These are phyloP conservation scores for Turritopsis dohrnii DNA, from an alignment of 30 jellyfish, hydroid and myxozoan species.

Conservation along the genomic window DNA sequence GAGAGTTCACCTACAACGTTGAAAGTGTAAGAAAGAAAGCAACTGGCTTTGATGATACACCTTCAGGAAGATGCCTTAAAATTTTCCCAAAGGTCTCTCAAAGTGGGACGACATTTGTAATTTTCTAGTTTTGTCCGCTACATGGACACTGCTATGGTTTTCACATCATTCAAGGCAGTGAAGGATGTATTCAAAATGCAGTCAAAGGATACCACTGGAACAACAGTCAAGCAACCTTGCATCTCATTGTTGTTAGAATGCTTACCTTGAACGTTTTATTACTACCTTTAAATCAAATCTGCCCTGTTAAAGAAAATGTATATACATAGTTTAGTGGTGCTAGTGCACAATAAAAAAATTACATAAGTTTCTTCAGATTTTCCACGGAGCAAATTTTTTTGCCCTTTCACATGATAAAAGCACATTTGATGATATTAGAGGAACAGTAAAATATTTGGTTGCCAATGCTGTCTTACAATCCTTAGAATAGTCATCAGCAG, in stretches of 20 bases:
- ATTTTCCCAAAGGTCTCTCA: no score
- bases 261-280: no score
- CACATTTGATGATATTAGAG: conserved; percentile 51
- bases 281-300: conserved; percentile 21
- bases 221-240: conserved; percentile 50
- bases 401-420: conserved; percentile 52
- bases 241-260: conserved; percentile 30
- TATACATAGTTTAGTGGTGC: conserved; percentile 42
- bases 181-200: conserved; percentile 33
- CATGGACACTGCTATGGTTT: no score
- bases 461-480: conserved; percentile 40
- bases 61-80: no score
- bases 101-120: no score
- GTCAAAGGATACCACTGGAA: conserved; percentile 47
- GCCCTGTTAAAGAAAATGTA: conserved; percentile 9
- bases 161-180: conserved; percentile 36
- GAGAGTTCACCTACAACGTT: no score
- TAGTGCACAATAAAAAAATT: conserved; percentile 36
- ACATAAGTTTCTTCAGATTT: conserved; percentile 26
- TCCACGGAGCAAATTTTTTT: conserved; percentile 37
- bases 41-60: no score
- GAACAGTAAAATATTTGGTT: conserved; percentile 38
- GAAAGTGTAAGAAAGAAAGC: no score
- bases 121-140: no score
- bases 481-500: no score